phyloP scores from a whole-genome alignment of 1,140 invertebrate species.

The Drosophila pseudoananassae region DNA sequence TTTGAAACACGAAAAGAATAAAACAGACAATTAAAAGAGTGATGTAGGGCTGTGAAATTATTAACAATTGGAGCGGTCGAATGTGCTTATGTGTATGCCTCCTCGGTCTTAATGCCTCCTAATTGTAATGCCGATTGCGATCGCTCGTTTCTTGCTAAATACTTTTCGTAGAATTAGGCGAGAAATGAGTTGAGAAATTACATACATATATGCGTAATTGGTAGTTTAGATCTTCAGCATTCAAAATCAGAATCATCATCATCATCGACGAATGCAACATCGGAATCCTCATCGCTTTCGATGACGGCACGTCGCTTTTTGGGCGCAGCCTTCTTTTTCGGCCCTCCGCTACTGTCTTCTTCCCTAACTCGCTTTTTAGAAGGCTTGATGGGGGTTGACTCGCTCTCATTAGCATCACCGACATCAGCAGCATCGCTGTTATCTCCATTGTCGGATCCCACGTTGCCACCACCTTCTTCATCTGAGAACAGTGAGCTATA shows the following conservation, averaged over 20 bases:
- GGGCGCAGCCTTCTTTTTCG: slow-evolving; percentile 50
- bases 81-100: not conserved
- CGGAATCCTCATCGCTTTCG: slow-evolving; percentile 57
- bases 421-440: slow-evolving; percentile 9
- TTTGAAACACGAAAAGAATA: slow-evolving; percentile 26
- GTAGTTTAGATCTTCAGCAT: slow-evolving; percentile 27
- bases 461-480: slow-evolving; percentile 44
- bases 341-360: slow-evolving; percentile 55
- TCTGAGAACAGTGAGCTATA: slow-evolving; percentile 67
- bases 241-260: slow-evolving; percentile 71
- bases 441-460: slow-evolving; percentile 13
- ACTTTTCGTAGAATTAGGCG: slow-evolving; percentile 25
- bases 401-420: slow-evolving; percentile 10
- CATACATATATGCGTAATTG: not conserved
- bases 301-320: slow-evolving; percentile 52
- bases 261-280: slow-evolving; percentile 11
- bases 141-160: slow-evolving; percentile 23
- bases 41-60: not conserved
- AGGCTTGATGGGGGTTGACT: slow-evolving; percentile 55
- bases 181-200: not conserved
- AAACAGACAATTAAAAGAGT: slow-evolving; percentile 15
- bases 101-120: not conserved
- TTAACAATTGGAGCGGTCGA: slow-evolving; percentile 11
- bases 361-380: slow-evolving; percentile 60
- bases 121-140: slow-evolving; percentile 5